Base-by-base conservation (phyloP, 2,113 vertebrate species). In the Oryzias javanicus region DNA sequence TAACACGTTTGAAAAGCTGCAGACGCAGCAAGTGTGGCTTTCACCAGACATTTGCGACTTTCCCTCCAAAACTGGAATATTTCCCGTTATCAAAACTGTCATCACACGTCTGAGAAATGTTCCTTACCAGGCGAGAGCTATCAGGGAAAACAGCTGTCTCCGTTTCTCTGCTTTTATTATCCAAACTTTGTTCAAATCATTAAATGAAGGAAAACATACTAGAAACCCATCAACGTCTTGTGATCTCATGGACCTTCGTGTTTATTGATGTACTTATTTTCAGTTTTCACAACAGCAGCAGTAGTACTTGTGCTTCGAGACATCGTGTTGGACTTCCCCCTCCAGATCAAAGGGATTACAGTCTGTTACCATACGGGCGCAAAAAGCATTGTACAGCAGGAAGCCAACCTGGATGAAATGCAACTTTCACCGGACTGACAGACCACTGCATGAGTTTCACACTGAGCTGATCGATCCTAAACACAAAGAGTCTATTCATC, bases 331-430 rank as follows among this genome's bases (percentile, higher is more conserved):
- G 53, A 71, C 52, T 44, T 75, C 57, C 20, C 59, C 73, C 70
- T 83, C 71, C 72, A 60, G 52, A 72, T 67, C 74, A 62, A 78
- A 65, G 62, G 69, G 6, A 74, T 74, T 68, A 74, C 83, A 44
- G 76, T 35, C 29, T 3, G 35, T 67, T 76, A 81, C 87, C 70
- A 83, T 55, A 63, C 69, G 68, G 3, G 61, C 67, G 73, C 78
- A 73, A 83, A 65, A 86, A 88, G 81, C 87, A 22, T 78, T 85
- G 61, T 83, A 87, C 83, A 84, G 82, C 86, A 25, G 66, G 72
- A 79, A 73, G 72, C 65, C 40, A 49, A 67, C 74, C 73, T 50
- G 67, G 58, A 78, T 70, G 74, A 81, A 76, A 71, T 25, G 61
- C 56, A 64, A 54, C 76, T 47, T 72, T 49, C 65, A 67, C 60